A percentile compares a stretch with the other conserved stretches of the same genome.
These are phyloP conservation scores for Pachyuromys duprasi DNA, from an alignment of 2,797 vertebrate genomes.

Conservation along the genomic window DNA sequence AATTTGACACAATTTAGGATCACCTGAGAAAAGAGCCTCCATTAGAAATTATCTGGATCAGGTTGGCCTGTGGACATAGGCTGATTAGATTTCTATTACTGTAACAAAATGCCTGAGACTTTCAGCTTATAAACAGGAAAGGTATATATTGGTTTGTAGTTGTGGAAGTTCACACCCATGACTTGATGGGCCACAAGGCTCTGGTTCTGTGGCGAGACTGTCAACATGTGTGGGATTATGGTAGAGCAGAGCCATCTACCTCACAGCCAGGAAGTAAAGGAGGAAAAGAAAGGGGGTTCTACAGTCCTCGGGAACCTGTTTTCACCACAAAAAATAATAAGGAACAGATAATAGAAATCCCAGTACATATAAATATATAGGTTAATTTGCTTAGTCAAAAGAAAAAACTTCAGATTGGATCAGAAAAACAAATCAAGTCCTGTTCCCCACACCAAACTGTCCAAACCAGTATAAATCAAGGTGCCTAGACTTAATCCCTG, in stretches of 20 bases:
- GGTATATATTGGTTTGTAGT: neutral
- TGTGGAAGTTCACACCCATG: neutral
- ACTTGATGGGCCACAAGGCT: neutral
- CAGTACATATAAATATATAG: neutral
- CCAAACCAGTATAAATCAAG: neutral
- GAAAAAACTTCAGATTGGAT: neutral
- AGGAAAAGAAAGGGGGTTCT: neutral
- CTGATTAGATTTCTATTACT: neutral
- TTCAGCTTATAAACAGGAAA: neutral
- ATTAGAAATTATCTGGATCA: neutral
- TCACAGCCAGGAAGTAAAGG: neutral
- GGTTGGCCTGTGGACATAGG: neutral
- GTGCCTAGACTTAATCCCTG: neutral
- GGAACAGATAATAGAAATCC: neutral
- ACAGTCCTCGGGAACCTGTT: neutral
- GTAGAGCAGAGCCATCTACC: neutral
- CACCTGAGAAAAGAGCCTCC: too few relatives aligned
- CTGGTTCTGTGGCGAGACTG: neutral
- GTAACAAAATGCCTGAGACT: too few relatives aligned
- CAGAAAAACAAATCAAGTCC: neutral
- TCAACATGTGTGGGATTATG: neutral
- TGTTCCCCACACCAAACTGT: accelerated
- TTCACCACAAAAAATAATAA: neutral
- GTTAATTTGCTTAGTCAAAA: neutral
- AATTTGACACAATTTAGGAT: neutral